Base-by-base conservation (phyloP, 2,888 invertebrate genomes). In the Nemotelus nigrinus region DNA sequence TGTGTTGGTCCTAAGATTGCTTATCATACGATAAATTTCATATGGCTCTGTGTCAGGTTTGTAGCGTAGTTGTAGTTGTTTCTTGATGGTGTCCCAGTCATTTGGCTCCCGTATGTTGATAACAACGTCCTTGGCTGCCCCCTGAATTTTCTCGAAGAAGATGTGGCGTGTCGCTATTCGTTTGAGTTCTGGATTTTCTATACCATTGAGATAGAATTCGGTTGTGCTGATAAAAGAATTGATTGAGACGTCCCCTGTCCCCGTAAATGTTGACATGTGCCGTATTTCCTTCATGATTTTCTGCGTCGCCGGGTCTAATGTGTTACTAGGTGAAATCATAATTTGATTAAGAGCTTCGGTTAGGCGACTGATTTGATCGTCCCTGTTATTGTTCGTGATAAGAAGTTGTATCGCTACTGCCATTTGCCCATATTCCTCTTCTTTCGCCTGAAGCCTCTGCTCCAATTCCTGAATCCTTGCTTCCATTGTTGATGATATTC, bases 21-120 rank as follows among this genome's bases (percentile, higher is more conserved):
- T 68, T 3, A 68, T 68, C 39, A 4, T 68, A 7, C 68, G n/a
- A 50, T 68, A 68, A 39, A 68, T 48, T 50, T 68, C 68, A 5
- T 3, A 25, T 47, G 68, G 68, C 53, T 68, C 68, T 3, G 41
- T 68, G 41, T 68, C 68, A 10, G 68, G 68, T 39, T 68, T 68
- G 68, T 68, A 68, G 2, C 50, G 3, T 25, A 68, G 7, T 68
- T 68, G 39, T 39, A 68, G 39, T 6, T 50, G 41, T 39, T 3
- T 50, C 53, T 68, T 68, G 7, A 68, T 68, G 5, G 25, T 39
- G 6, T 68, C 68, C 41, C 68, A 50, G 10, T 68, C n/a, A 41
- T 68, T 41, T 2, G 68, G 25, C 25, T 68, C 50, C 4, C 6
- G 3, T 3, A 68, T 8, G 43, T 68, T 68, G 39, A 68, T 68